Base-by-base conservation (phyloP, 2,888 invertebrate genomes). In the Syrphus vitripennis region DNA sequence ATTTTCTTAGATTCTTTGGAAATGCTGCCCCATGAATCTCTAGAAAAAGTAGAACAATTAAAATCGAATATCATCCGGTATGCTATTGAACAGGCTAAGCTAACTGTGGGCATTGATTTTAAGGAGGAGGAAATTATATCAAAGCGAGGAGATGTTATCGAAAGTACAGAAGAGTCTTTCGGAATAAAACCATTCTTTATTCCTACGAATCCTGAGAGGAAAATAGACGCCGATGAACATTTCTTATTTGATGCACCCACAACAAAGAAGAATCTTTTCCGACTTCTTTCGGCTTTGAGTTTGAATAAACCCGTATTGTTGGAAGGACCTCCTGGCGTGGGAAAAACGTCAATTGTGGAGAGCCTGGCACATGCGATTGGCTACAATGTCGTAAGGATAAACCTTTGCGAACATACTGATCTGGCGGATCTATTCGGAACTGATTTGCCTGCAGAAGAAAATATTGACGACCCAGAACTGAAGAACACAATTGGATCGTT, bases 401-500 rank as follows among this genome's bases (percentile, higher is more conserved):
- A 99, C 94, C 94, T 99, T 61, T 99, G 99, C 65, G 99, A 99
- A 90, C 99, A 99, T 93, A 99, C 99, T 95, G 99, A 99, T 92
- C 95, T 99, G 70, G 97, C 97, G 12, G 99, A 99, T 93, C 93
- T 99, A 53, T 99, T 99, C 92, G 99, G 99, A 26, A 97, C 98
- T 3, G 99, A 99, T 93, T 93, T 99, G 59, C 99, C 99, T 0
- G 95, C 97, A 0, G 98, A 98, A 93, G 97, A 97, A 75, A 96
- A 95, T 5, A 84, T 90, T 6, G 83, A 90, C 2, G 89, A 88
- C 12, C 3, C 65, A 1, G 61, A 74, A n/a, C 10, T 63, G 24
- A 74, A 53, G 19, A 76, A 82, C 9, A 93, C 93, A 63, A 95
- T 95, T 16, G 98, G 98, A 0, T 95, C 96, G 88, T 99, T 99